Evolutionary conservation across 2,113 vertebrate genomes (phyloP).

Genomic region (Microtus montanus): DNA sequence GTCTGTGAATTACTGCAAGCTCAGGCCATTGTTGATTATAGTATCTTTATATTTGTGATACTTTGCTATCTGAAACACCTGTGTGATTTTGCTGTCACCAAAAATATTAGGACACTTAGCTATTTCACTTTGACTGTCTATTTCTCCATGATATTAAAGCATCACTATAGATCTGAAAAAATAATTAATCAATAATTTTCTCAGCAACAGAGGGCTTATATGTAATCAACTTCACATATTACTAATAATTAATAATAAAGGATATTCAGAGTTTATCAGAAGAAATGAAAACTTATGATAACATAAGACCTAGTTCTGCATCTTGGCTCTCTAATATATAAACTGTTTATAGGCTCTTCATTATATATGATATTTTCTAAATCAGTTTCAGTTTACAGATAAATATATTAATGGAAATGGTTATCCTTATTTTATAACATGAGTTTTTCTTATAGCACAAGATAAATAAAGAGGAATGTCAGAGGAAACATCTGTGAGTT

Average conservation of each 20-base stretch:
- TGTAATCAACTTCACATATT: background rate
- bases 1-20: background rate
- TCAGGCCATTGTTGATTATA: background rate
- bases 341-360: background rate
- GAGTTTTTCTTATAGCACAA: constrained; percentile 31
- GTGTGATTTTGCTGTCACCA: constrained; percentile 26
- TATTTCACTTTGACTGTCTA: constrained; percentile 22
- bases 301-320: constrained; percentile 28
- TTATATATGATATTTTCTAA: background rate
- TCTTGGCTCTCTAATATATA: background rate
- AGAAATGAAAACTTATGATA: constrained; percentile 23
- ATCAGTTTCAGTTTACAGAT: constrained; percentile 1
- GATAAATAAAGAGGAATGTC: background rate
- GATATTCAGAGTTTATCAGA: constrained; percentile 38
- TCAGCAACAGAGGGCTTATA: background rate
- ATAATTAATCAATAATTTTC: constrained; percentile 8
- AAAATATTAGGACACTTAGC: background rate
- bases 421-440: constrained; percentile 25
- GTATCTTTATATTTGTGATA: constrained; percentile 9
- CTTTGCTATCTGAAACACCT: background rate
- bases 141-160: background rate
- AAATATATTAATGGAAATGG: constrained; percentile 9
- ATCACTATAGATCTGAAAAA: background rate
- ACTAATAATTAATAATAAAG: background rate
- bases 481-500: constrained; percentile 31